These are phyloP conservation scores for Actinia tenebrosa DNA, from an alignment of 64 coral and sea anemone species.

Conservation along the genomic window DNA sequence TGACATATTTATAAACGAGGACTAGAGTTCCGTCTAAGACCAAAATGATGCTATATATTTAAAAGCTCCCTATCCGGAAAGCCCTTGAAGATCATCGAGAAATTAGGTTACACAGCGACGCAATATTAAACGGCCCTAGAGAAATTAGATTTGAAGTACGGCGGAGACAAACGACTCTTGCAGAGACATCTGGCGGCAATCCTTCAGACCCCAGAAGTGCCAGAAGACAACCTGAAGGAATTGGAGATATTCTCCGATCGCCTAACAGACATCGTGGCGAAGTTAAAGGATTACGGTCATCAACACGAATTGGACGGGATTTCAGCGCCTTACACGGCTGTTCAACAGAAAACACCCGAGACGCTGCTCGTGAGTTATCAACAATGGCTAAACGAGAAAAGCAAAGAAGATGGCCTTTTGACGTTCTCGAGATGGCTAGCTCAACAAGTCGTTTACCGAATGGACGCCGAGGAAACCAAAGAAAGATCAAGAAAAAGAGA, in stretches of 20 bases:
- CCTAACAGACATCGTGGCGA: constrained; percentile 20
- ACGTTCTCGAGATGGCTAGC: not conserved
- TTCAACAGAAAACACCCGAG: not conserved
- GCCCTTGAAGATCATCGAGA: constrained; percentile 11
- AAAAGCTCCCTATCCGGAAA: not conserved
- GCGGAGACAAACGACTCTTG: constrained; percentile 18
- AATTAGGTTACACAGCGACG: not conserved
- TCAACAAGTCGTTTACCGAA: constrained; percentile 14
- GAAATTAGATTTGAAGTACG: constrained; percentile 36
- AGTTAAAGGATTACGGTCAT: constrained; percentile 12
- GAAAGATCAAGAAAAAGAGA: not conserved
- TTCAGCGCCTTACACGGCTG: constrained; percentile 15
- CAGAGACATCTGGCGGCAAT: not conserved
- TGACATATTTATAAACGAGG: constrained; percentile 17
- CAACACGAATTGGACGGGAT: not conserved
- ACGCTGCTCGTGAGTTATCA: constrained; percentile 6
- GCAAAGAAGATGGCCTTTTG: not conserved
- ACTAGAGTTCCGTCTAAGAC: not conserved
- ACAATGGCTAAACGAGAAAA: not conserved
- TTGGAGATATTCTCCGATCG: constrained; percentile 35
- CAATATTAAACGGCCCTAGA: constrained; percentile 30
- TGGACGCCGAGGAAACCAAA: constrained; percentile 10
- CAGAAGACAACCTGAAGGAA: constrained; percentile 21
- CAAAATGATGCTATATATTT: constrained; percentile 7
- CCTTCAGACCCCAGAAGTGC: not conserved